Evolutionary conservation across 2,797 vertebrate species (phyloP).

Genomic region (Pseudochromis fuscus): DNA sequence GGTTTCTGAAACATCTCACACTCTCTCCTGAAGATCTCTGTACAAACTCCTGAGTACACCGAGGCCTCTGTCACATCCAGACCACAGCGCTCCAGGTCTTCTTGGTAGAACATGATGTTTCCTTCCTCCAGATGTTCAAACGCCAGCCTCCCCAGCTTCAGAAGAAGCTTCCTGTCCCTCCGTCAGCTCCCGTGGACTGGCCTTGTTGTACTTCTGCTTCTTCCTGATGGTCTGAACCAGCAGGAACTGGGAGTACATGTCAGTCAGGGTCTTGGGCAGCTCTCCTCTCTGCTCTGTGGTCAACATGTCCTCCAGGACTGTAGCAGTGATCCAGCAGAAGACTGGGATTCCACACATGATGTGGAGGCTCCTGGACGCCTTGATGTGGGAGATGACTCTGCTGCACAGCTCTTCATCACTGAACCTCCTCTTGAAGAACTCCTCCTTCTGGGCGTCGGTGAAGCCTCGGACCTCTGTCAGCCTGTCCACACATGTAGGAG

Average conservation of each 20-base stretch:
- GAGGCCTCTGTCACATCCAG: background rate
- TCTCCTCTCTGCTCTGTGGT: background rate
- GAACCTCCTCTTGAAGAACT: background rate
- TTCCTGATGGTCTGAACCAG: rapidly evolving
- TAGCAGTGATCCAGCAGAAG: slow-evolving; percentile 36
- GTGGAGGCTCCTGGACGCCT: background rate
- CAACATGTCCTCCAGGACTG: background rate
- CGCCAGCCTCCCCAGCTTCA: too few relatives aligned
- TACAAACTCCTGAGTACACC: too few relatives aligned
- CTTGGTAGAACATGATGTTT: too few relatives aligned
- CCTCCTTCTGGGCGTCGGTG: slow-evolving; percentile 8
- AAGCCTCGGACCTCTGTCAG: slow-evolving; percentile 21
- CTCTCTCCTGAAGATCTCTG: too few relatives aligned
- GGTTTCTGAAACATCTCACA: too few relatives aligned
- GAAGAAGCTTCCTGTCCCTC: slow-evolving; percentile 1
- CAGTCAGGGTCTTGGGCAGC: background rate
- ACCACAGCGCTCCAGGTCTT: too few relatives aligned
- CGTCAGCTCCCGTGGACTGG: background rate
- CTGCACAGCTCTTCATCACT: background rate
- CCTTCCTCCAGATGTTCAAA: too few relatives aligned
- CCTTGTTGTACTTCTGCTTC: rapidly evolving
- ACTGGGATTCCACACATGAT: slow-evolving; percentile 31
- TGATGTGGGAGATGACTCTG: background rate
- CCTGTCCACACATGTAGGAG: background rate
- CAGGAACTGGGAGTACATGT: slow-evolving; percentile 1